These are phyloP conservation scores for Megalops cyprinoides DNA, from an alignment of 2,797 vertebrate species.

Conservation along the genomic window DNA sequence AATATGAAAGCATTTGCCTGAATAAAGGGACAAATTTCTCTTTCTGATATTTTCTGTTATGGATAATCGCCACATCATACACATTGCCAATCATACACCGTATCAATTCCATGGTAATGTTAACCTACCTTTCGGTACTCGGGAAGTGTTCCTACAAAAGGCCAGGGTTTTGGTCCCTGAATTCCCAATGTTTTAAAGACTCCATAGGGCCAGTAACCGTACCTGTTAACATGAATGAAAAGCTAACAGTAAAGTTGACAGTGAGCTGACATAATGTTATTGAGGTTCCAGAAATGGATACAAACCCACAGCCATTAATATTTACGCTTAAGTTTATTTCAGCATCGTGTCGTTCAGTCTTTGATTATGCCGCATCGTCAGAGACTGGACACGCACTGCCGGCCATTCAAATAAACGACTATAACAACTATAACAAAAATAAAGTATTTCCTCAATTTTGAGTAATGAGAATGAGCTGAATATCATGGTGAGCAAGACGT, in stretches of 20 bases:
- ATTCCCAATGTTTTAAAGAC: slow-evolving; percentile 74
- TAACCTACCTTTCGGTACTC: slow-evolving; percentile 52
- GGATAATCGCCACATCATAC: too few relatives aligned
- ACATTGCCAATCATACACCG: neutral
- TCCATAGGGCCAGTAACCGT: slow-evolving; percentile 61
- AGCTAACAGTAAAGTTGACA: slow-evolving; percentile 16
- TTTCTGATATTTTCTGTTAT: too few relatives aligned
- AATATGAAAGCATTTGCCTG: too few relatives aligned
- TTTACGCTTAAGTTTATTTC: too few relatives aligned
- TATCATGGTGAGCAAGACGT: too few relatives aligned
- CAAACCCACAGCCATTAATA: too few relatives aligned
- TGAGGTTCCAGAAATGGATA: neutral
- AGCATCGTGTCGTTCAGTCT: too few relatives aligned
- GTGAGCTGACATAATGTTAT: neutral
- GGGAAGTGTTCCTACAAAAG: slow-evolving; percentile 64
- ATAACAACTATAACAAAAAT: too few relatives aligned
- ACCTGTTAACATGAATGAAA: slow-evolving; percentile 55
- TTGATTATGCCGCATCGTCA: neutral
- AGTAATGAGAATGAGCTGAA: too few relatives aligned
- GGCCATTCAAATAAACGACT: too few relatives aligned
- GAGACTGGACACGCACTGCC: neutral
- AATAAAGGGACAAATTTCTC: too few relatives aligned
- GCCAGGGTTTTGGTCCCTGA: slow-evolving; percentile 61
- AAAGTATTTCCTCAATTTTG: too few relatives aligned
- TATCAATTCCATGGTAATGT: neutral